Base-by-base conservation (phyloP, 1,140 invertebrate species). In the Trichoplusia ni region DNA sequence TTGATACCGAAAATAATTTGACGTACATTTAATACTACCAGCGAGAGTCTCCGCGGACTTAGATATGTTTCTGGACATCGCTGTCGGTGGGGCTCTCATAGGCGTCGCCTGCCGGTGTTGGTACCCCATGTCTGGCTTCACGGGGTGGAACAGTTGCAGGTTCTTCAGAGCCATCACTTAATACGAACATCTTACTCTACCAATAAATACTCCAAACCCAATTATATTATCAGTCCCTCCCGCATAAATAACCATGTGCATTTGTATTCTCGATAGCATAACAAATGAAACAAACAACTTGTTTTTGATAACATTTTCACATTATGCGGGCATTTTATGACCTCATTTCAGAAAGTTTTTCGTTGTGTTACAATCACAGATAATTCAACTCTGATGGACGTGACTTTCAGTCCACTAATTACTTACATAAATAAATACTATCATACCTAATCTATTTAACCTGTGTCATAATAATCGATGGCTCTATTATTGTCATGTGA, bases 41-140 rank as follows among this genome's bases (percentile, higher is more conserved):
- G 75, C 75, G 8, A 90, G 61, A 4, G 77, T 80, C 38, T 90
- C 87, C 33, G 87, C 87, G 27, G 83, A 86, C 29, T 73, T 85
- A 4, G 85, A 88, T 7, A 90, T 75, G 42, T 61, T 81, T 31
- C 81, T 81, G 0, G 79, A 80, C 2, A 90, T 37, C 1, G 83
- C 79, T 0, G 79, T 66, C 0, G 87, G 85, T 0, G 83, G 75
- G 0, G 87, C 87, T 67, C 67, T 78, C 79, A 90, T 82, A 2
- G 87, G 87, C 0, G 76, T 82, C 8, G 69, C 77, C 46, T 78
- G 81, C 0, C 80, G 69, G 35, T 84, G 80, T 23, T 78, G 75
- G 58, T 84, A 81, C 35, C 75, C 71, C 82, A 81, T 84, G n/a
- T 75, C 74, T 27, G 71, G 64, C 9, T 67, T 73, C 46, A 77